Evolutionary conservation across 2,888 invertebrate genomes (phyloP), one percentile per base, ranked within the genome.

Genomic region (Volucella zonaria): DNA sequence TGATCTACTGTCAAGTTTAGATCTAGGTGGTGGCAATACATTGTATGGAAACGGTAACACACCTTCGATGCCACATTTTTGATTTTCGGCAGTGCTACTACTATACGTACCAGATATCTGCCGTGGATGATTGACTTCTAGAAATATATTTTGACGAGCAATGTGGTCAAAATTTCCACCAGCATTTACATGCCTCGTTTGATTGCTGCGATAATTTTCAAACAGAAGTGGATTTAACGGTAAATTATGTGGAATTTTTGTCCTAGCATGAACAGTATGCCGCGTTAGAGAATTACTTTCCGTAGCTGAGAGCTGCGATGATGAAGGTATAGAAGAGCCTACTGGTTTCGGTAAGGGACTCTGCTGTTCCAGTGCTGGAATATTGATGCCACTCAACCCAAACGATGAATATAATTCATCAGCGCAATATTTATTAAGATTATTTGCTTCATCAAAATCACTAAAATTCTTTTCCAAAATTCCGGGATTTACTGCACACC

Each of bases 21-120:
- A 93, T 88, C 94, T 93, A 2, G 94, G 93, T 12, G 94, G 94
- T 18, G 94, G 94, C 85, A 93, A 92, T 2, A 93, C 91, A 75
- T 93, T 93, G 81, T 93, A 93, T 14, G 92, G 92, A 86, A 93
- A 93, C 3, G 88, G 87, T 4, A 89, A 79, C 85, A 87, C 87
- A 14, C 86, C 87, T 23, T 88, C 87, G 8, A 83, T 66, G 2
- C 71, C 82, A 3, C 85, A 86, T 82, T 88, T 88, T 2, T 83
- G 87, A 64, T 86, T 87, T 40, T 87, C 87, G 14, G 74, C 77
- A 9, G 79, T 80, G 31, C 82, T 86, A 62, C 87, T 87, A 61
- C 87, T 88, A 58, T 87, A 87, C 0, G 88, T 87, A 15, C 87
- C 87, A 0, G 89, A 88, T 31, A 88, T 88, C 61, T 88, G 88